phyloP scores from a whole-genome alignment of 2,888 invertebrate genomes.

The Idaea straminata region DNA sequence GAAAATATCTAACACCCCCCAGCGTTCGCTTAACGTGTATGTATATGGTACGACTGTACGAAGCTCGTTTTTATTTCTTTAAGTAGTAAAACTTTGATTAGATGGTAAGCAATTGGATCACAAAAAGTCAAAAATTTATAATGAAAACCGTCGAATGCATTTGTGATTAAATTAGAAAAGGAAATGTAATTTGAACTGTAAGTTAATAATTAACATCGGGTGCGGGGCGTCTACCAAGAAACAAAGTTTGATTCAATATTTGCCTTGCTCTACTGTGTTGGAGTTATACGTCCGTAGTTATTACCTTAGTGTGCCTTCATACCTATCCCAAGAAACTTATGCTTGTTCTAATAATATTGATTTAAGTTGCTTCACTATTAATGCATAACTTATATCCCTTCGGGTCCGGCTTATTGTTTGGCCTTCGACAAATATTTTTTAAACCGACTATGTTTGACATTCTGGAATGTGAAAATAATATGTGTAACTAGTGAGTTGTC shows the following conservation, averaged over 20 bases:
- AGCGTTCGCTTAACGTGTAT: no score
- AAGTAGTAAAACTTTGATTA: neutral
- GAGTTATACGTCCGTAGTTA: conserved; percentile 53
- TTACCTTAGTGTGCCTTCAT: conserved; percentile 48
- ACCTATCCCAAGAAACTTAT: conserved; percentile 51
- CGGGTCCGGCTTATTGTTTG: conserved; percentile 36
- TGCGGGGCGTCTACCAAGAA: conserved; percentile 53
- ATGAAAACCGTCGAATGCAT: conserved; percentile 14
- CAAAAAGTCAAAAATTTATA: neutral
- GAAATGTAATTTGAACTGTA: conserved; percentile 46
- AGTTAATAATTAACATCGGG: conserved; percentile 64
- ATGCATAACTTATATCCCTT: conserved; percentile 44
- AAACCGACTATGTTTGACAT: conserved; percentile 41
- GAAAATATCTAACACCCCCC: no score
- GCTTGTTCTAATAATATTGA: conserved; percentile 62
- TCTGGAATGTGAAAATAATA: conserved; percentile 43
- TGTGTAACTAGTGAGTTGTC: conserved; percentile 34
- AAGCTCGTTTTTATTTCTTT: neutral
- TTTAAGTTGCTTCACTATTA: conserved; percentile 49
- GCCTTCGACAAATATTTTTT: conserved; percentile 46
- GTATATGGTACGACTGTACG: no score
- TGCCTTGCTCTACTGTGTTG: conserved; percentile 61
- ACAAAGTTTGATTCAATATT: conserved; percentile 66
- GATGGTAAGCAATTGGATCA: neutral
- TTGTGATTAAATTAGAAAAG: conserved; percentile 35